Base-by-base conservation (phyloP, 2,113 vertebrate species). In the Nannobrachium achirus region DNA sequence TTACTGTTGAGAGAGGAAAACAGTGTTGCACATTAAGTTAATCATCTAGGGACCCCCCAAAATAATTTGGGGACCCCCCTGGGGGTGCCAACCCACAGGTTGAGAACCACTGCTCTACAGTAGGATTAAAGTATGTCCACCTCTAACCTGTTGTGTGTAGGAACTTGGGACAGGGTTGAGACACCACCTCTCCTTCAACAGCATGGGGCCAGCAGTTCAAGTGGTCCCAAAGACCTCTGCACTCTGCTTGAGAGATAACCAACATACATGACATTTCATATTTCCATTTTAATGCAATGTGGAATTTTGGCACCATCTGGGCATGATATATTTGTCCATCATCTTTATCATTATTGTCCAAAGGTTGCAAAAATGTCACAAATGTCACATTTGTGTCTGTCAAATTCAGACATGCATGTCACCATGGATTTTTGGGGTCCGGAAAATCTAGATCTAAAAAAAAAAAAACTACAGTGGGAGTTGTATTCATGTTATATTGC, bases 141-240 rank as follows among this genome's bases (percentile, higher is more conserved):
- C 91, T 93, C 94, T 93, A 51, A 93, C 93, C 78, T 87, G 89
- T 49, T 82, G 87, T 0, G 88, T 88, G 52, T 69, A 96, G 89
- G 85, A 95, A 93, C 44, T 73, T 59, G 0, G 94, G 93, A 73
- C 95, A 96, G 0, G 88, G 89, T 67, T 89, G 79, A 0, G 77
- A 88, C 63, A 94, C 86, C 0, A 75, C 93, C 73, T 89, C 88
- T 78, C 94, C 94, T 0, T 76, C 63, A 0, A 72, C 25, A 0
- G 94, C 81, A 0, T 88, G 89, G 11, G 93, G 93, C 95, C 95
- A 96, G 80, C 95, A 95, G 72, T 89, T 95, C 81, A 94, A 82
- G 78, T 95, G 92, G 73, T 96, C 95, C 95, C 95, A 96, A 66
- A 93, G 89, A 67, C 88, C 88, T 64, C 41, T 39, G 41, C 95